A percentile compares a stretch with the other conserved stretches of the same genome.
Conservation (phyloP, 2,113 vertebrate genomes). For the Athene cunicularia region DNA sequence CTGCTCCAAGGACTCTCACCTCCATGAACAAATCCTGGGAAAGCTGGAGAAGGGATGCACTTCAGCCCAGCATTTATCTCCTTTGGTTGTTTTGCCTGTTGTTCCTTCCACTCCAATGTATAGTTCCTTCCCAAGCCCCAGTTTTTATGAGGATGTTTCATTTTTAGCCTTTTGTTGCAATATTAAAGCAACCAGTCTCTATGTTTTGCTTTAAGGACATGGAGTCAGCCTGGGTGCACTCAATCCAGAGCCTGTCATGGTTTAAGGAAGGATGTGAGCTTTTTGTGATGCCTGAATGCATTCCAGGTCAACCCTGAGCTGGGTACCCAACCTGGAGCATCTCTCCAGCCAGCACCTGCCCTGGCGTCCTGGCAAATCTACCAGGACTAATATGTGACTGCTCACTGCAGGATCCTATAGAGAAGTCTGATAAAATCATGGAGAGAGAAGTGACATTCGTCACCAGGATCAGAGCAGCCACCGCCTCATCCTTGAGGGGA, state of each 20-base stretch:
- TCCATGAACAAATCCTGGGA: neutral
- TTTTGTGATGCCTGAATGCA: neutral
- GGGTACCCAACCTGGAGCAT: neutral
- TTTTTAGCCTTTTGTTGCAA: neutral
- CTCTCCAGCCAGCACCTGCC: neutral
- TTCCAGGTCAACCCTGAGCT: neutral
- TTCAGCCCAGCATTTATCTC: neutral
- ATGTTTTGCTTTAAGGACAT: neutral
- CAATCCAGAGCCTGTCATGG: neutral
- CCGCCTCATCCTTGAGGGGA: neutral
- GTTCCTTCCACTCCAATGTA: neutral
- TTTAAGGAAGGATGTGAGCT: neutral
- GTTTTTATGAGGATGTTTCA: neutral
- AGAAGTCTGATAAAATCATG: neutral
- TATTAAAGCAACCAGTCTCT: neutral
- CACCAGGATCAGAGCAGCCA: neutral
- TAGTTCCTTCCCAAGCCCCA: neutral
- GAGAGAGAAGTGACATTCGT: neutral
- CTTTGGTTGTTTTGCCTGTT: neutral
- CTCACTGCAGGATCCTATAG: neutral
- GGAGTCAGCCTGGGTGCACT: neutral
- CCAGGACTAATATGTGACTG: neutral
- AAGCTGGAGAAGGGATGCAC: fast-evolving
- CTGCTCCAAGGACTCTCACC: fast-evolving
- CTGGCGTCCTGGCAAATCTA: neutral